phyloP scores from a whole-genome alignment of 2,113 vertebrate genomes.

The Chiloscyllium plagiosum region DNA sequence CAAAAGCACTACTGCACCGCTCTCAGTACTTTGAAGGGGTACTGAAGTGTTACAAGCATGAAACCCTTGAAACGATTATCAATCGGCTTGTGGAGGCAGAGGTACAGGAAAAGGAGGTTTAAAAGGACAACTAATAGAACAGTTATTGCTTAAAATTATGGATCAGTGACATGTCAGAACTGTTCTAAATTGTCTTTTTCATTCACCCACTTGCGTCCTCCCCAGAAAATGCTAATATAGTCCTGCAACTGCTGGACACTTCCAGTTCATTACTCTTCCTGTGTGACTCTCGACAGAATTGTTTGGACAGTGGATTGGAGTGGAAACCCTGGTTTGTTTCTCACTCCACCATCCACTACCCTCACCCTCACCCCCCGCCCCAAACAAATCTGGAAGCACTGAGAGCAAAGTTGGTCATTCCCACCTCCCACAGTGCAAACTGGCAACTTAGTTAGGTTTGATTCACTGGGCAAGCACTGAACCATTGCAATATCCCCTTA shows the following conservation, averaged over 20 bases:
- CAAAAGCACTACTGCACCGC: slow-evolving; percentile 86
- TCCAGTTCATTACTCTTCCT: not conserved
- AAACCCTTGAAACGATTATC: slow-evolving; percentile 88
- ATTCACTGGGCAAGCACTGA: not conserved
- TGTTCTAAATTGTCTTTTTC: not conserved
- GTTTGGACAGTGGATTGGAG: not conserved
- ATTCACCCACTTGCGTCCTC: not conserved
- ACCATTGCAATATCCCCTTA: not conserved
- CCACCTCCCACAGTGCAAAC: not conserved
- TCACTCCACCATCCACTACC: not conserved
- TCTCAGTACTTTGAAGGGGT: slow-evolving; percentile 97
- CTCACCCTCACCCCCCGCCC: too few species aligned
- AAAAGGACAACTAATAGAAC: not conserved
- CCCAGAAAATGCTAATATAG: not conserved
- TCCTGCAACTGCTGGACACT: not conserved
- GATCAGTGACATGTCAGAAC: not conserved
- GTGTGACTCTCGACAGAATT: not conserved
- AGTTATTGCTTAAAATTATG: not conserved
- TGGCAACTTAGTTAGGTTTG: not conserved
- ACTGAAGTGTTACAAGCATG: slow-evolving; percentile 81
- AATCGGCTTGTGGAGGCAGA: slow-evolving; percentile 90
- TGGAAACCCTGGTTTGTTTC: not conserved
- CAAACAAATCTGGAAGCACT: not conserved
- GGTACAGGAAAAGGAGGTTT: slow-evolving; percentile 55
- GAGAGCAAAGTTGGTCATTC: not conserved